Percentiles rank a stretch among this genome's conserved stretches.
phyloP scores from a whole-genome alignment of 2,888 invertebrate species.

The Cheilosia pagana region DNA sequence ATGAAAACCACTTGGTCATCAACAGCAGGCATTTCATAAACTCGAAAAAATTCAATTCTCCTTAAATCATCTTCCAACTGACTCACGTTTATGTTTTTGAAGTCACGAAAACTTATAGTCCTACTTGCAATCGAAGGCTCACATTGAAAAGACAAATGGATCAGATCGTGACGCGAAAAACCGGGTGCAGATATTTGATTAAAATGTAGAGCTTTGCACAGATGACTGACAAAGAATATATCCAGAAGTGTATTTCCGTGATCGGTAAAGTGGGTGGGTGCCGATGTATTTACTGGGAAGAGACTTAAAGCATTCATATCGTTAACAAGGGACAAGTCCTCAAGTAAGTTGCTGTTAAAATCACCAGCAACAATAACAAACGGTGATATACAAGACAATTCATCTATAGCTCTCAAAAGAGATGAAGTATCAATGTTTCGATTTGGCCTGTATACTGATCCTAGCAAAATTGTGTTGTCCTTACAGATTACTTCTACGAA shows the following conservation, averaged over 20 bases:
- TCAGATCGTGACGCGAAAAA: constrained; percentile 19
- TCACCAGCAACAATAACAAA: too few species aligned
- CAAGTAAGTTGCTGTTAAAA: not conserved
- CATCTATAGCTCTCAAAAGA: too few species aligned
- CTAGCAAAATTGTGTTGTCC: too few species aligned
- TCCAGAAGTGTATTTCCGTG: constrained; percentile 10
- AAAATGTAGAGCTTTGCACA: not conserved
- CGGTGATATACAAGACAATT: too few species aligned
- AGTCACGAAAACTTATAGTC: constrained; percentile 1
- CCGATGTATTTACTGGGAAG: not conserved
- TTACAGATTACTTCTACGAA: not conserved
- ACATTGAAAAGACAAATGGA: constrained; percentile 7
- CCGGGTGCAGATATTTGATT: constrained; percentile 9
- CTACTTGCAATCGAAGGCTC: constrained; percentile 2
- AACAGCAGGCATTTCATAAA: constrained; percentile 2
- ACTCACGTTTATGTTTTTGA: constrained; percentile 6
- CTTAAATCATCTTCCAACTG: constrained; percentile 10
- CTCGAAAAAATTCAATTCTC: not conserved
- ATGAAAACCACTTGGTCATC: not conserved
- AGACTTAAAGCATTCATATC: not conserved
- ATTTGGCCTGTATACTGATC: too few species aligned
- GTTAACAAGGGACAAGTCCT: not conserved
- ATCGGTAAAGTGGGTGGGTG: constrained; percentile 4
- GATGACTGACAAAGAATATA: constrained; percentile 4
- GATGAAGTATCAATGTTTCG: too few species aligned